Evolutionary conservation across 2,113 vertebrate genomes (phyloP).

Genomic region (Leptodactylus fuscus): DNA sequence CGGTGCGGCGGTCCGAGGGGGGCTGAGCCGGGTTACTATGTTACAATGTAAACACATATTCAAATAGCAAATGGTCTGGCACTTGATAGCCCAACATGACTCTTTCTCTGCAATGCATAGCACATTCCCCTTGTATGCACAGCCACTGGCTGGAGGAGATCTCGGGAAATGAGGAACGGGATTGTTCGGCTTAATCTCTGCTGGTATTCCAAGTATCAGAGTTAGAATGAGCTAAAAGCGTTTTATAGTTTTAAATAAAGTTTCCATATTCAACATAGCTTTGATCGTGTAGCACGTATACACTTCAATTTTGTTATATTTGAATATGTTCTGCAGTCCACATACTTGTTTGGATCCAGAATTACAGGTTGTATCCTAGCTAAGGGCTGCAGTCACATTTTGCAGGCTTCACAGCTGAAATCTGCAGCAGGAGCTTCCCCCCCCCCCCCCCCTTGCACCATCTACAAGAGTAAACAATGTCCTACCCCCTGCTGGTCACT

Average conservation of each 20-base stretch:
- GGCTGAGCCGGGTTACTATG: slow-evolving; percentile 44
- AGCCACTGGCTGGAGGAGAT: neutral
- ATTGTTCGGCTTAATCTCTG: neutral
- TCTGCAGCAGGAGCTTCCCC: too few species aligned
- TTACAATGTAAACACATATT: slow-evolving; percentile 57
- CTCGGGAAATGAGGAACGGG: neutral
- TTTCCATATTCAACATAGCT: neutral
- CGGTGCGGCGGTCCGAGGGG: slow-evolving; percentile 15
- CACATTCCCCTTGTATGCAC: slow-evolving; percentile 30
- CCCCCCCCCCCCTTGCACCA: too few species aligned
- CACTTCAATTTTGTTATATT: too few species aligned
- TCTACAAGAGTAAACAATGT: too few species aligned
- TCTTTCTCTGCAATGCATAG: slow-evolving; percentile 42
- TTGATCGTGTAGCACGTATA: too few species aligned
- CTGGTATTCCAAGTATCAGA: neutral
- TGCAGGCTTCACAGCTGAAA: too few species aligned
- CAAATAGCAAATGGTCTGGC: slow-evolving; percentile 59
- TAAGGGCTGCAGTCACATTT: too few species aligned
- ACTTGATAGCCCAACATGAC: slow-evolving; percentile 50
- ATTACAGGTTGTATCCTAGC: too few species aligned
- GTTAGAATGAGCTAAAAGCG: neutral
- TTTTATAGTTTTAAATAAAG: neutral
- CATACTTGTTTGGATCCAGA: too few species aligned
- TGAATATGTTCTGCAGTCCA: too few species aligned
- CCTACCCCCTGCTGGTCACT: too few species aligned